Evolutionary conservation across 2,113 vertebrate genomes (phyloP).

Genomic region (Paraplagusia blochii): DNA sequence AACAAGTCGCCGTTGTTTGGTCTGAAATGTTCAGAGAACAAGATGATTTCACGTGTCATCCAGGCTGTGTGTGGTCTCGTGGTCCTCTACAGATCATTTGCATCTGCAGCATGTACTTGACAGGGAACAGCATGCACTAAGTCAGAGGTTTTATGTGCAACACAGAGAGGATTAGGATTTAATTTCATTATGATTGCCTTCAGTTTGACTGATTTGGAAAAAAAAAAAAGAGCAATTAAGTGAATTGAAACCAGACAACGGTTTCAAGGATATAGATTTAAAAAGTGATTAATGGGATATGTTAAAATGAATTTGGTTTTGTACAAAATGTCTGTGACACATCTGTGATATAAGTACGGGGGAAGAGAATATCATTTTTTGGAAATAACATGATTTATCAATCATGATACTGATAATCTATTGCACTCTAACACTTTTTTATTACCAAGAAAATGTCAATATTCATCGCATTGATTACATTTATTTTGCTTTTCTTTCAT

Average conservation of each 20-base stretch:
- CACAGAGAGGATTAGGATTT: conserved; percentile 42
- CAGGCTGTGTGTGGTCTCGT: conserved; percentile 17
- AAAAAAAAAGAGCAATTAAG: conserved; percentile 29
- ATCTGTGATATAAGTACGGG: too few species aligned
- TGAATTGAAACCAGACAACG: conserved; percentile 34
- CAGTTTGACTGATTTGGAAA: conserved; percentile 30
- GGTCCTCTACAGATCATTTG: conserved; percentile 13
- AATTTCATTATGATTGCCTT: conserved; percentile 50
- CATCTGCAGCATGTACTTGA: conserved; percentile 24
- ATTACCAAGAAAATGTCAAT: too few species aligned
- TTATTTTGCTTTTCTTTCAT: background rate
- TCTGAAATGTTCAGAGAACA: conserved; percentile 19
- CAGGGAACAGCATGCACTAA: conserved; percentile 20
- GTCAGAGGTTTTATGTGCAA: conserved; percentile 34
- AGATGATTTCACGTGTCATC: conserved; percentile 3
- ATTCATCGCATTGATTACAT: conserved; percentile 5
- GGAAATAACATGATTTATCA: too few species aligned
- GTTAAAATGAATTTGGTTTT: conserved; percentile 9
- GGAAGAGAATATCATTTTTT: too few species aligned
- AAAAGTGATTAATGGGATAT: conserved; percentile 16
- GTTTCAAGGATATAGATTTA: conserved; percentile 14
- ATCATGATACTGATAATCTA: too few species aligned
- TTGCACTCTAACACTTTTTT: too few species aligned
- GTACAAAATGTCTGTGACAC: background rate
- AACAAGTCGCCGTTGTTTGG: conserved; percentile 22